Percentiles rank a stretch among this genome's conserved stretches.
phyloP scores from a whole-genome alignment of 2,797 vertebrate genomes.

The Thalassophryne amazonica region DNA sequence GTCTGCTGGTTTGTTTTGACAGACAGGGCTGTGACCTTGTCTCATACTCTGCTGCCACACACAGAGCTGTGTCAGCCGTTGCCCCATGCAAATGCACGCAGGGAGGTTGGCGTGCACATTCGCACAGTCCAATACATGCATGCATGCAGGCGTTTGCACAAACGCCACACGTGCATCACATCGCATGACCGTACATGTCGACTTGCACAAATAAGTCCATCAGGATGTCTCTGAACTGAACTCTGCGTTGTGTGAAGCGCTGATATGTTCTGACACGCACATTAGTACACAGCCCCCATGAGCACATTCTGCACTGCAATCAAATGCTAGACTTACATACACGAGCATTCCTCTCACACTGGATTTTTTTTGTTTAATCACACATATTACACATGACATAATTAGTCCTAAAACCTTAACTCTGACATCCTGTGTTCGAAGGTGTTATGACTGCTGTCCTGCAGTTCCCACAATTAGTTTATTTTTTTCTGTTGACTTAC shows the following conservation, averaged over 20 bases:
- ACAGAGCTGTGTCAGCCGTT: constrained; percentile 44
- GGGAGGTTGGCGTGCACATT: not conserved
- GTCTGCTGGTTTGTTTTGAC: constrained; percentile 60
- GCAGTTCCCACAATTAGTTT: no score
- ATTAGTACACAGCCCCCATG: constrained; percentile 16
- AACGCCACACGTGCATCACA: not conserved
- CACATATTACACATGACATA: no score
- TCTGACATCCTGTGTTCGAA: no score
- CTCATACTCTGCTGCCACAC: constrained; percentile 38
- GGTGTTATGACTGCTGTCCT: no score
- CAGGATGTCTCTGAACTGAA: constrained; percentile 8
- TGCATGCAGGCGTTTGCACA: not conserved
- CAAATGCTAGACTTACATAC: not conserved
- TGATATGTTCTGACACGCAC: constrained; percentile 32
- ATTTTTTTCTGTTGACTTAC: no score
- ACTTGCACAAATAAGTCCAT: not conserved
- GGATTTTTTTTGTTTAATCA: no score
- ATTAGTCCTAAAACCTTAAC: no score
- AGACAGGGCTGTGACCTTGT: constrained; percentile 60
- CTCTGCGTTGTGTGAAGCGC: constrained; percentile 5
- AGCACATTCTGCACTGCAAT: constrained; percentile 4
- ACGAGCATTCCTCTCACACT: no score
- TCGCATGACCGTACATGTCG: not conserved
- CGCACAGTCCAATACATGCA: not conserved
- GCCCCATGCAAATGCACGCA: constrained; percentile 15